Conservation (phyloP, 2,113 vertebrate species). For the Podilymbus podiceps region DNA sequence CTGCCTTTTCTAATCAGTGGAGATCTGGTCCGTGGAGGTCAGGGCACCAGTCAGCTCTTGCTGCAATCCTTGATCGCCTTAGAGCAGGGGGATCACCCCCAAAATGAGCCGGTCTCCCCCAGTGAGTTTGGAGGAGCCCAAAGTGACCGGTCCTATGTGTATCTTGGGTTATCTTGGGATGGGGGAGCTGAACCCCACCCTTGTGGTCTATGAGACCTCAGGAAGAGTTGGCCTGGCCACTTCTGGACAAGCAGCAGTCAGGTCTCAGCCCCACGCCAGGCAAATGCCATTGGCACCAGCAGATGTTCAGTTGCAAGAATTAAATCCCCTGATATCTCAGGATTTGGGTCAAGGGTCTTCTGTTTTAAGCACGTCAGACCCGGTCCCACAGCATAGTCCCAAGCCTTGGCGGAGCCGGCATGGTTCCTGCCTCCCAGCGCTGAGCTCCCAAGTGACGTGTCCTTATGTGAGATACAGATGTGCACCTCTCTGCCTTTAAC, state of each 20-base stretch:
- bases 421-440: background rate
- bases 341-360: background rate
- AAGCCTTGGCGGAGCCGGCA: background rate
- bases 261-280: accelerated
- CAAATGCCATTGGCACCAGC: background rate
- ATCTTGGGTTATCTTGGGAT: background rate
- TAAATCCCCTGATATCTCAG: background rate
- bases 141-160: accelerated
- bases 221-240: background rate
- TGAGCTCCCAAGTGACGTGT: background rate
- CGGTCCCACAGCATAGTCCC: background rate
- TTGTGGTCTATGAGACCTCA: background rate
- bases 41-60: background rate
- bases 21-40: background rate
- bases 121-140: background rate
- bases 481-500: slow-evolving; percentile 1
- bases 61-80: background rate
- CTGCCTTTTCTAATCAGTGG: background rate
- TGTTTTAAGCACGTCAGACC: background rate
- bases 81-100: background rate
- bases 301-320: background rate
- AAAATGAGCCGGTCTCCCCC: accelerated
- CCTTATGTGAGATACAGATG: accelerated
- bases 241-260: background rate
- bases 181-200: background rate